Evolutionary conservation across 2,797 vertebrate genomes (phyloP).

Genomic region (Sciurus vulgaris): DNA sequence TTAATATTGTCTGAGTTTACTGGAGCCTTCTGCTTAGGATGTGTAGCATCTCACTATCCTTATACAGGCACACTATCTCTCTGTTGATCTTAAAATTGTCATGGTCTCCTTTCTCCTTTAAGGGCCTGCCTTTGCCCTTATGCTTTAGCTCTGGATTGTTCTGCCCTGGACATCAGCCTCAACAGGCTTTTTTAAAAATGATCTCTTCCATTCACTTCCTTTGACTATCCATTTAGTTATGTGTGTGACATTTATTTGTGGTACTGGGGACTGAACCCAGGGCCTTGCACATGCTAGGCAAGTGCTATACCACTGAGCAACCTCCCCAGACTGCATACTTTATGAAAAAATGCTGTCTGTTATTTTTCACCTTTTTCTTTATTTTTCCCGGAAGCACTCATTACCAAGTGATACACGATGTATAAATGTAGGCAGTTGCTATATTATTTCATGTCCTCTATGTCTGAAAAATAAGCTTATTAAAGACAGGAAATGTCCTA

Average conservation of each 20-base stretch:
- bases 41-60: background rate
- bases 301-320: too few species aligned
- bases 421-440: background rate
- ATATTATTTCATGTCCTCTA: background rate
- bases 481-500: background rate
- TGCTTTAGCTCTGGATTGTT: background rate
- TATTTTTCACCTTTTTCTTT: background rate
- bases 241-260: too few species aligned
- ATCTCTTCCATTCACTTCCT: background rate
- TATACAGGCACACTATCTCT: background rate
- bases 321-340: background rate
- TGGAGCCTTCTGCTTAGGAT: background rate
- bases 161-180: background rate
- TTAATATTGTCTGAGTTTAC: background rate
- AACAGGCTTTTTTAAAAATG: background rate
- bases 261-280: too few species aligned
- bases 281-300: too few species aligned
- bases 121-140: background rate
- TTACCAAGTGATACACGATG: background rate
- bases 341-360: background rate
- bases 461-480: conserved; percentile 3
- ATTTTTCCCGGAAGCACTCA: background rate
- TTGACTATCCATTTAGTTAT: background rate
- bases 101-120: background rate
- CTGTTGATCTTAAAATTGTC: background rate